A percentile compares a stretch with the other conserved stretches of the same genome.
Evolutionary conservation across 2,113 vertebrate genomes (phyloP).

Genomic region (human): DNA sequence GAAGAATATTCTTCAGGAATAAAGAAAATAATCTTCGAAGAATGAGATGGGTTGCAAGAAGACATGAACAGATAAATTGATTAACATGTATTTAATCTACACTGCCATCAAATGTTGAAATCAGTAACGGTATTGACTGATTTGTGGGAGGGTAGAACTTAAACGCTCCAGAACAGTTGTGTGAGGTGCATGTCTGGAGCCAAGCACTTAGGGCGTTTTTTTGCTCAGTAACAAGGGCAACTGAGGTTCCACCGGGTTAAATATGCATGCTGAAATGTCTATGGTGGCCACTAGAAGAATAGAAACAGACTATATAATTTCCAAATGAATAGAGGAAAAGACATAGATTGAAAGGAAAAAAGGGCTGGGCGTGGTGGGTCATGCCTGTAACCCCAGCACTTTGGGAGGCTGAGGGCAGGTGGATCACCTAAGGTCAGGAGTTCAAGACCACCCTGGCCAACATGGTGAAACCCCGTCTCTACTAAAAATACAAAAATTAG

Average conservation of each 20-base stretch:
- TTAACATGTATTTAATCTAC: background rate
- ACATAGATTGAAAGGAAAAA: background rate
- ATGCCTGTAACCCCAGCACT: no score
- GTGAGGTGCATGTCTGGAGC: background rate
- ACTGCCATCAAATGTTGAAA: background rate
- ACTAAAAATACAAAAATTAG: no score
- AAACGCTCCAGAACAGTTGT: background rate
- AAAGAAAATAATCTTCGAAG: background rate
- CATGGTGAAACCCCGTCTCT: no score
- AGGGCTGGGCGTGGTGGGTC: no score
- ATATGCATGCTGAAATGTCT: background rate
- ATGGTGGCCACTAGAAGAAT: background rate
- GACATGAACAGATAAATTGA: background rate
- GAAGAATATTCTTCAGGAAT: background rate
- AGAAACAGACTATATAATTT: background rate
- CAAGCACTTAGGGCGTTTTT: background rate
- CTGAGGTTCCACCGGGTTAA: background rate
- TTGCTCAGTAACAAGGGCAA: background rate
- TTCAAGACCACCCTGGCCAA: no score
- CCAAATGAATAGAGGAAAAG: background rate
- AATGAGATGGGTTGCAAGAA: background rate
- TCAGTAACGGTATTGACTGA: background rate
- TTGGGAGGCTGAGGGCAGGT: no score
- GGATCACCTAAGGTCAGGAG: no score
- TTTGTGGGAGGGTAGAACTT: background rate